These are phyloP conservation scores for Lypha dubia DNA, from an alignment of 2,888 invertebrate genomes.

Conservation along the genomic window DNA sequence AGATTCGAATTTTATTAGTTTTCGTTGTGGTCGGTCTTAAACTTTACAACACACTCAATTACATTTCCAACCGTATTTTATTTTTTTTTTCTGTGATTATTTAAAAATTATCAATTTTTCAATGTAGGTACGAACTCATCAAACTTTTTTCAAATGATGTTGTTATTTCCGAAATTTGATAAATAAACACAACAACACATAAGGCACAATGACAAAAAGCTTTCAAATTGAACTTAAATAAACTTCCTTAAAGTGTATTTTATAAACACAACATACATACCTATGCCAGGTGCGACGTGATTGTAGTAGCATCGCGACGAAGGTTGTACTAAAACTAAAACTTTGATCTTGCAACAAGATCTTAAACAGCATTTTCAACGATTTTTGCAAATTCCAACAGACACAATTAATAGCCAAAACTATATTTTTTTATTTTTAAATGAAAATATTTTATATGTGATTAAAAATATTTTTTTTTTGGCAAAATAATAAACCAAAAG, in stretches of 20 bases:
- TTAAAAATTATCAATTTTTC: no score
- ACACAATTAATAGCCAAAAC: constrained; percentile 11
- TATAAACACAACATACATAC: constrained; percentile 71
- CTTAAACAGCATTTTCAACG: constrained; percentile 40
- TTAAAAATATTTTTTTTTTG: constrained; percentile 52
- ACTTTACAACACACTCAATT: no score
- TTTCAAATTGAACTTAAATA: constrained; percentile 30
- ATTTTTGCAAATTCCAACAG: constrained; percentile 19
- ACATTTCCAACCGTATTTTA: no score
- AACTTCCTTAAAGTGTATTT: constrained; percentile 51
- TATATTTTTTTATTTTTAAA: constrained; percentile 31
- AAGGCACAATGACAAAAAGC: not conserved
- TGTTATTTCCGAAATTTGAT: not conserved
- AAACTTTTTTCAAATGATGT: not conserved
- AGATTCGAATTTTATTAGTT: no score
- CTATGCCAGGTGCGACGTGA: constrained; percentile 80
- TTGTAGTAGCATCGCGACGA: constrained; percentile 80
- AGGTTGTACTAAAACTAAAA: constrained; percentile 77
- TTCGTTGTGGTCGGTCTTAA: no score
- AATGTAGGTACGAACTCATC: no score
- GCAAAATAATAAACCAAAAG: constrained; percentile 46
- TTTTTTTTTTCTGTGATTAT: no score
- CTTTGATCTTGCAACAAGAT: constrained; percentile 65
- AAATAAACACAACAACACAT: not conserved
- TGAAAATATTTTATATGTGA: constrained; percentile 17